Evolutionary conservation across 2,797 vertebrate genomes (phyloP), one percentile per base, ranked within the genome.

Genomic region (Danio tinwini): DNA sequence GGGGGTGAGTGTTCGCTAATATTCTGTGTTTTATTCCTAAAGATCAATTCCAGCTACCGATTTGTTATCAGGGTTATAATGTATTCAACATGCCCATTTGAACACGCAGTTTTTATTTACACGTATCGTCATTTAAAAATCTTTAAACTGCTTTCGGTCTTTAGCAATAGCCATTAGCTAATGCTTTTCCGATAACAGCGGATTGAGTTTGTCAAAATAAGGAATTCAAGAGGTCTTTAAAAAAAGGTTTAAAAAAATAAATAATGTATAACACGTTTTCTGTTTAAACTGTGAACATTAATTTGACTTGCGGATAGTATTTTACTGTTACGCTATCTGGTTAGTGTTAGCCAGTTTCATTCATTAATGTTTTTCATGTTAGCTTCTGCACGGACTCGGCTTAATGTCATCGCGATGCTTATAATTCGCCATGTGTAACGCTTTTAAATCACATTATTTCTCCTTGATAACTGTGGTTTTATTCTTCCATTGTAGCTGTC

Each of bases 361-460:
- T 80, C 78, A 75, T 68, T 81, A 13, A 44, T 75, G 37, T 67
- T 68, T 11, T 61, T 17, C 63, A 52, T 29, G 63, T 49, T 68
- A 68, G 71, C 79, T 61, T 75, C 19, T 17, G 7, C 49, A n/a
- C 9, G 29, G 52, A n/a, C n/a, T 61, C 12, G 3, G 1, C 0
- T 42, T 29, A 40, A 29, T 42, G 44, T 52, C 3, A 5, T 39
- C 7, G 1, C 16, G 4, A 42, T 50, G 65, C 29, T 21, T 21
- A 42, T 21, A 78, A 42, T 44, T 21, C 29, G 21, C 64, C 16
- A 49, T n/a, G 50, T 55, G 12, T 17, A 65, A n/a, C 14, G 39
- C 21, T 1, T 68, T 39, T 74, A 47, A 17, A 7, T n/a, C 16
- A 9, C 5, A 1, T 1, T 47, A 12, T 55, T 16, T 17, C 13